These are phyloP conservation scores for Hippolais icterina DNA, from an alignment of 2,113 vertebrate genomes.

Conservation along the genomic window DNA sequence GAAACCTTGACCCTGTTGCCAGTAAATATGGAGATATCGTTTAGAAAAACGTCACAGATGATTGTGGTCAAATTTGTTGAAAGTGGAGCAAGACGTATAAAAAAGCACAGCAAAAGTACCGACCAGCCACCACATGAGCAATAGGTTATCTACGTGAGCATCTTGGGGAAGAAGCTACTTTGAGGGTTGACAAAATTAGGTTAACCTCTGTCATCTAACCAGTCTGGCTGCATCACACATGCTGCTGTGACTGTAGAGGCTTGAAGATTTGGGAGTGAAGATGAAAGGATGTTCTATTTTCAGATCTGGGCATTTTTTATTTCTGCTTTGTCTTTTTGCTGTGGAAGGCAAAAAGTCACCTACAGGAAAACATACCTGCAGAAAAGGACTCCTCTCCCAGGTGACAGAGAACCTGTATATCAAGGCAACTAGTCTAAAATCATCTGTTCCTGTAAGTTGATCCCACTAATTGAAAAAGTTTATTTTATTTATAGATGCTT, in stretches of 20 bases:
- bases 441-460: conserved; percentile 71
- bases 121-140: conserved; percentile 32
- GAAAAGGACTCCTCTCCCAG: conserved; percentile 52
- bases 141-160: conserved; percentile 49
- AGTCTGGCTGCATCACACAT: neutral
- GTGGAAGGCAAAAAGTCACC: conserved; percentile 34
- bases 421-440: conserved; percentile 62
- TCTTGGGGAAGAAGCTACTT: conserved; percentile 15
- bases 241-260: neutral
- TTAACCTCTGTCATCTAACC: conserved; percentile 59
- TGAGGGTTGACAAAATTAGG: conserved; percentile 67
- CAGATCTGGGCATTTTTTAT: conserved; percentile 46
- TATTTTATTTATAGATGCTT: neutral
- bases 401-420: conserved; percentile 60
- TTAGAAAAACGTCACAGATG: conserved; percentile 53
- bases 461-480: neutral
- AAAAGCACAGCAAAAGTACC: conserved; percentile 36
- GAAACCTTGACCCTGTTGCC: conserved; percentile 50
- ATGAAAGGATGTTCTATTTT: conserved; percentile 54
- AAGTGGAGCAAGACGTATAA: conserved; percentile 69
- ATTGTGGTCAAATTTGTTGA: conserved; percentile 57
- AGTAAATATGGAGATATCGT: conserved; percentile 56
- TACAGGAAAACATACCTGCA: conserved; percentile 28
- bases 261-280: neutral
- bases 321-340: conserved; percentile 54